Conservation (phyloP, 2,113 vertebrate species). For the Geococcyx californianus region DNA sequence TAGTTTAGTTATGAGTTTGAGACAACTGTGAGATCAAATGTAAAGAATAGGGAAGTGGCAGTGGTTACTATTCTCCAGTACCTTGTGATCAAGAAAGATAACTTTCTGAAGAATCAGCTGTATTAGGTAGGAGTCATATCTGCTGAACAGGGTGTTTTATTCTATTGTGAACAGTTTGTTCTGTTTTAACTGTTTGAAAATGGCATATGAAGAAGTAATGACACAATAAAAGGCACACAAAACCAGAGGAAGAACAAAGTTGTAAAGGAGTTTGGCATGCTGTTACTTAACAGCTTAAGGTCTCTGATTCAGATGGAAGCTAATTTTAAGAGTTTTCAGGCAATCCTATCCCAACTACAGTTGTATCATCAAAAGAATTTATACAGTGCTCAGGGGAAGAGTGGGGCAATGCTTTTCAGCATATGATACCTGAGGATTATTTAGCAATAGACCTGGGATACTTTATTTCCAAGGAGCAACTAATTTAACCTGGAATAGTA, state of each 20-base stretch:
- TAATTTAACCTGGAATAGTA: neutral
- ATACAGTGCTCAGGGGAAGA: neutral
- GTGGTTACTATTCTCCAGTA: neutral
- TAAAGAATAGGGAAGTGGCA: neutral
- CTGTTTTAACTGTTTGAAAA: neutral
- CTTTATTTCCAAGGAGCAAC: neutral
- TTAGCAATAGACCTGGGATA: neutral
- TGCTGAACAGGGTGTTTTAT: neutral
- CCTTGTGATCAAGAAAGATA: neutral
- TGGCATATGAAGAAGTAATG: neutral
- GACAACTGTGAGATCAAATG: neutral
- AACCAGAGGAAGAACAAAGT: neutral
- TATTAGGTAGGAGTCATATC: neutral
- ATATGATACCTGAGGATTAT: fast-evolving
- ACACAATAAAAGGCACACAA: neutral
- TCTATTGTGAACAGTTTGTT: neutral
- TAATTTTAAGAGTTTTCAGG: neutral
- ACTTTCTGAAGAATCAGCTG: neutral
- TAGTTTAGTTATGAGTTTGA: neutral
- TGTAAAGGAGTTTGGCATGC: neutral
- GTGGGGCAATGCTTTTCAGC: neutral
- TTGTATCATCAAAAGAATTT: neutral
- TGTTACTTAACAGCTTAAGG: neutral
- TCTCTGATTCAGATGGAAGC: neutral
- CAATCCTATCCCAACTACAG: fast-evolving